Percentiles rank a stretch among this genome's conserved stretches.
These are phyloP conservation scores for Protomyctophum bolini DNA, from an alignment of 2,113 vertebrate species.

Conservation along the genomic window DNA sequence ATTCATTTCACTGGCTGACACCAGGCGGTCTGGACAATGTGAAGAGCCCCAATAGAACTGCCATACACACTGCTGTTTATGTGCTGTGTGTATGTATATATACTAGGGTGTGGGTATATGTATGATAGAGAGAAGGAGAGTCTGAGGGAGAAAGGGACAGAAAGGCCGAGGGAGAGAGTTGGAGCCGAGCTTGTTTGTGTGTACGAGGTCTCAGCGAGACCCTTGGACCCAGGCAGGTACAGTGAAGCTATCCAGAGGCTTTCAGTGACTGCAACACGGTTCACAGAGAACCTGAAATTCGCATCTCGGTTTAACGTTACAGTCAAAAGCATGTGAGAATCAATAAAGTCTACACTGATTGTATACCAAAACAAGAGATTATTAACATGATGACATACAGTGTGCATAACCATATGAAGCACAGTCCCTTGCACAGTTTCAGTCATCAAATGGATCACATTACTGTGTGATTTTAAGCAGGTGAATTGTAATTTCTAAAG, in stretches of 20 bases:
- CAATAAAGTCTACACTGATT: background rate
- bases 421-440: too few relatives aligned
- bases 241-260: constrained; percentile 67
- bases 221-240: constrained; percentile 50
- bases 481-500: too few relatives aligned
- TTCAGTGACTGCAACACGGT: constrained; percentile 24
- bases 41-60: constrained; percentile 79
- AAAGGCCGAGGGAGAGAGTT: background rate
- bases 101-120: constrained; percentile 34
- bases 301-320: constrained; percentile 10
- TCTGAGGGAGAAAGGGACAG: background rate
- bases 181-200: constrained; percentile 28
- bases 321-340: constrained; percentile 19
- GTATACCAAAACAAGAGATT: background rate
- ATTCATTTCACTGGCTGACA: constrained; percentile 97
- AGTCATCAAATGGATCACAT: too few relatives aligned
- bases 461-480: too few relatives aligned
- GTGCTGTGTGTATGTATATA: constrained; percentile 23
- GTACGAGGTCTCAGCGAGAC: constrained; percentile 42
- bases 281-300: constrained; percentile 48
- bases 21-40: constrained; percentile 96
- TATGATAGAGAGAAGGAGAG: constrained; percentile 2
- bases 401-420: background rate
- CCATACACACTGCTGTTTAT: constrained; percentile 45
- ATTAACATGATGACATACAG: constrained; percentile 2